These are phyloP conservation scores for Engraulis encrasicolus DNA, from an alignment of 2,113 vertebrate species.

Conservation along the genomic window DNA sequence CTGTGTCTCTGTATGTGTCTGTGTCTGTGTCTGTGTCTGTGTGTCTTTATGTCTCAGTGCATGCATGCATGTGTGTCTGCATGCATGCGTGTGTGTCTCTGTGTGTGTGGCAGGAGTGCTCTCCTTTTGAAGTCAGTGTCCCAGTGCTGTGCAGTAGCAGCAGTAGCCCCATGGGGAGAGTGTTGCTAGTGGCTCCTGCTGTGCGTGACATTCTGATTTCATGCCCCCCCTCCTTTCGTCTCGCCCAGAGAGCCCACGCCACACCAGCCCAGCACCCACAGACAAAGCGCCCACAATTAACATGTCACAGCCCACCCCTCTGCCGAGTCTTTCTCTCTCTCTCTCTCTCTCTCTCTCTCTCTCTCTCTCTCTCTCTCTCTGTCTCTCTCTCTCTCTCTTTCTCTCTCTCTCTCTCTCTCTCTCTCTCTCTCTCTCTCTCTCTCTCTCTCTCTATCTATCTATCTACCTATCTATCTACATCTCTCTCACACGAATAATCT, in stretches of 20 bases:
- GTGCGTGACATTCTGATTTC: constrained; percentile 11
- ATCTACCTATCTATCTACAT: too few relatives aligned
- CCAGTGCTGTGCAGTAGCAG: neutral
- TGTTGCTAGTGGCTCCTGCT: constrained; percentile 3
- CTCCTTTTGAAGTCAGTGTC: constrained; percentile 4
- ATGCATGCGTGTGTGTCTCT: neutral
- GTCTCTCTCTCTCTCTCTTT: neutral
- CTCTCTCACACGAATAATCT: too few relatives aligned
- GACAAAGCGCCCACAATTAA: constrained; percentile 17
- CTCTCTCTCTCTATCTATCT: neutral
- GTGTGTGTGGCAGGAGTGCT: neutral
- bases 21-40: neutral
- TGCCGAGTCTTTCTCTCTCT: neutral
- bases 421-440: neutral
- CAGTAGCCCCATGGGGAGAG: neutral
- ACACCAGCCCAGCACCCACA: neutral
- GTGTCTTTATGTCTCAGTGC: neutral
- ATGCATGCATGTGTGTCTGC: neutral
- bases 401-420: neutral
- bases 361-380: neutral
- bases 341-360: neutral
- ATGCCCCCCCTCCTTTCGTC: constrained; percentile 1
- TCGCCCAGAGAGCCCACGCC: neutral
- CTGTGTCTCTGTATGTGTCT: neutral
- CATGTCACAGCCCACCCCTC: constrained; percentile 7